phyloP scores from a whole-genome alignment of 2,888 invertebrate genomes.

The Loripinus fragilis region DNA sequence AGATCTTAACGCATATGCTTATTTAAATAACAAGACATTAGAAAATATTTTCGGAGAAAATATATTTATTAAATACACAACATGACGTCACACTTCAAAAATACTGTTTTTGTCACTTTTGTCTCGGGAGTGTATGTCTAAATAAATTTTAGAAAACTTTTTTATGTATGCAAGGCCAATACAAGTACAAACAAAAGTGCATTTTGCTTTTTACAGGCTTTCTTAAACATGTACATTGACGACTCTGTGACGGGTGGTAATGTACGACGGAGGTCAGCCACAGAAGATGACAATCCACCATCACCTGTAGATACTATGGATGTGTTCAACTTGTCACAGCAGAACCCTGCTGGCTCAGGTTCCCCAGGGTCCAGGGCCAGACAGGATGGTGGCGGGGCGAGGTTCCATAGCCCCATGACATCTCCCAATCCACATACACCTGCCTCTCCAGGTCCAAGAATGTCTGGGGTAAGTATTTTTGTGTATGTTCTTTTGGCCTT shows the following conservation, averaged over 20 bases:
- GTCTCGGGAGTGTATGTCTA: too few species aligned
- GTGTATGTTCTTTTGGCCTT: not conserved
- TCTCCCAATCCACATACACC: constrained; percentile 94
- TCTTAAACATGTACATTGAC: constrained; percentile 96
- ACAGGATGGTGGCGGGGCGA: constrained; percentile 86
- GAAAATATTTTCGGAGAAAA: too few species aligned
- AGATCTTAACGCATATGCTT: too few species aligned
- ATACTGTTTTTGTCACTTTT: too few species aligned
- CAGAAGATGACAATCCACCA: constrained; percentile 98
- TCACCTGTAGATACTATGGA: constrained; percentile 90
- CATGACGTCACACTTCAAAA: too few species aligned
- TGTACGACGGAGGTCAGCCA: constrained; percentile 90
- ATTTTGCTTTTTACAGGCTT: constrained; percentile 86
- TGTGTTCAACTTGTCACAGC: constrained; percentile 84
- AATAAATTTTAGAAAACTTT: too few species aligned
- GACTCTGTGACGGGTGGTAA: constrained; percentile 90
- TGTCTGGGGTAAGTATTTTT: constrained; percentile 75
- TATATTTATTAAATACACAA: too few species aligned
- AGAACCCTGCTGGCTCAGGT: constrained; percentile 57
- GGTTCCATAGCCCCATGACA: constrained; percentile 91
- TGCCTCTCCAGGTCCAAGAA: constrained; percentile 87
- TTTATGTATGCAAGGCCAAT: too few species aligned
- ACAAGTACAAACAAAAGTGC: too few species aligned
- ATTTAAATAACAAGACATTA: too few species aligned
- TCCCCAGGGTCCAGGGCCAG: constrained; percentile 82